Evolutionary conservation across 2,113 vertebrate species (phyloP), one percentile per base, ranked within the genome.

Genomic region (Neogobius melanostomus): DNA sequence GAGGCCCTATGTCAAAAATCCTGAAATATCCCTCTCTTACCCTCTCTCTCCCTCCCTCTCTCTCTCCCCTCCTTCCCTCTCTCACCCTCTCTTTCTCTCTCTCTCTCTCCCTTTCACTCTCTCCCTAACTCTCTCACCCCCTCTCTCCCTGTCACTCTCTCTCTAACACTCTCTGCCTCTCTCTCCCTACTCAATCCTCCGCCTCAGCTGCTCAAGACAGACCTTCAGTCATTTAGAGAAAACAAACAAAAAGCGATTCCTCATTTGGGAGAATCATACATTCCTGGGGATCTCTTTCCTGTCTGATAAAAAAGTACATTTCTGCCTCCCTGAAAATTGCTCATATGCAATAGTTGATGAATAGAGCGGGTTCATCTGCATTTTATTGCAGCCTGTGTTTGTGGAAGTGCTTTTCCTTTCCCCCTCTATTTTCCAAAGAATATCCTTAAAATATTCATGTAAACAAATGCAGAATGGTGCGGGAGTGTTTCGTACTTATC

Each of bases 341-440:
- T 74, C 56, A 42, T 57, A 65, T 52, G 53, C 53, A 74, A 64
- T 64, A 52, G 50, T 21, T 78, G 51, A 59, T 77, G 95, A 95
- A 95, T 92, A 90, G 92, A 79, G 79, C 84, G 14, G 91, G 90
- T 88, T 90, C 93, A 92, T 93, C 90, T 87, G 88, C 91, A 93
- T 92, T 93, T 95, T 94, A 94, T 93, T 94, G 94, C 91, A 91
- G 91, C 60, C 8, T 45, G n/a, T 60, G 43, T 94, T 61, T n/a
- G 56, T 8, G 14, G 11, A 14, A 12, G 92, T 93, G 93, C 94
- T 93, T 92, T 92, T 92, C 88, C 57, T 64, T 72, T 45, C 8
- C 11, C 42, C 6, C 49, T 61, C 67, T 49, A 21, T 8, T 75
- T 57, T 69, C 47, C 10, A 28, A 51, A 81, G 63, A 59, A 62